Percentiles rank a stretch among this genome's conserved stretches.
Evolutionary conservation across 2,888 invertebrate genomes (phyloP).

Genomic region (Sphaerophoria rueppellii): DNA sequence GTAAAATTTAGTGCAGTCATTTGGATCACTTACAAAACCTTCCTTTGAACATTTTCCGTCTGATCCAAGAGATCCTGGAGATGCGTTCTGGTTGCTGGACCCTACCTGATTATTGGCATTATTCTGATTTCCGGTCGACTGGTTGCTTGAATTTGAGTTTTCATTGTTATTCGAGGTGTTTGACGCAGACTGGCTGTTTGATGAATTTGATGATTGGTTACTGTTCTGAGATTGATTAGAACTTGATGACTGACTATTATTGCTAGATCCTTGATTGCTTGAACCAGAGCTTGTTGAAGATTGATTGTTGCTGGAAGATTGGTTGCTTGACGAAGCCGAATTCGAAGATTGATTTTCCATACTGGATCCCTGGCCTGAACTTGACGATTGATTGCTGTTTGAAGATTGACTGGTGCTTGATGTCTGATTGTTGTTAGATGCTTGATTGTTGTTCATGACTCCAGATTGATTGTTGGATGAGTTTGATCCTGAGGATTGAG

Average conservation of each 20-base stretch:
- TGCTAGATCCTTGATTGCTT: slow-evolving; percentile 49
- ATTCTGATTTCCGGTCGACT: slow-evolving; percentile 47
- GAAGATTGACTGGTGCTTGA: too few species aligned
- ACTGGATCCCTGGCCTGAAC: neutral
- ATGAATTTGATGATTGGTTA: slow-evolving; percentile 41
- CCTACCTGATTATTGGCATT: slow-evolving; percentile 56
- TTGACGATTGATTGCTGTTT: slow-evolving; percentile 52
- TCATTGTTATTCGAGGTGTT: slow-evolving; percentile 36
- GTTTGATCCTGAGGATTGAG: neutral
- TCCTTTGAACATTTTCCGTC: slow-evolving; percentile 76
- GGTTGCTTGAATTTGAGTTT: slow-evolving; percentile 45
- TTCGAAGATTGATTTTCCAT: neutral
- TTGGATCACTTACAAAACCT: slow-evolving; percentile 79
- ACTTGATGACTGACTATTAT: slow-evolving; percentile 38
- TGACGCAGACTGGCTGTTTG: slow-evolving; percentile 28
- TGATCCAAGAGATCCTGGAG: slow-evolving; percentile 60
- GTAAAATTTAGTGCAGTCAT: slow-evolving; percentile 85
- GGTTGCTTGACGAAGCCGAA: neutral
- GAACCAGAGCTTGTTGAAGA: neutral
- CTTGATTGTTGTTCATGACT: too few species aligned
- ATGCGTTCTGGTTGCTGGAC: slow-evolving; percentile 55
- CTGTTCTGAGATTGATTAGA: slow-evolving; percentile 31
- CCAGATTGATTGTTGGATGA: too few species aligned
- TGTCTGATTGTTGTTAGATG: too few species aligned
- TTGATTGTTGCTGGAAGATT: neutral